These are phyloP conservation scores for Microplitis mediator DNA, from an alignment of 1,140 invertebrate genomes.

Conservation along the genomic window DNA sequence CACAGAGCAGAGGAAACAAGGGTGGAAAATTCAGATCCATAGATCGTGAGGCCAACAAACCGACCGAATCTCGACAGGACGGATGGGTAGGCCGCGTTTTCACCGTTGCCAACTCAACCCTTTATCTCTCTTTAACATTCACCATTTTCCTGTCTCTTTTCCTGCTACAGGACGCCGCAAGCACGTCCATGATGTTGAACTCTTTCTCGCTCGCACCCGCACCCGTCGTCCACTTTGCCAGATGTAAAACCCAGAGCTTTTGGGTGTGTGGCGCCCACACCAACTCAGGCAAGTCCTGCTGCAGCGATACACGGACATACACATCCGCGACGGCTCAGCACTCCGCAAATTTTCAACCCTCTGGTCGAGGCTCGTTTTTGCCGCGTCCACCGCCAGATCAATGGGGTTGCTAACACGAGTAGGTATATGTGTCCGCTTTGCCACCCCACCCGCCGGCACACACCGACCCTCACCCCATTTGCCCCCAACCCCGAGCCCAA, in stretches of 20 bases:
- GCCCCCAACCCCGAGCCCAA: slow-evolving; percentile 24
- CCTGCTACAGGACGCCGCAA: background rate
- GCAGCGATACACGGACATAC: slow-evolving; percentile 24
- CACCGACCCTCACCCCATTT: slow-evolving; percentile 34
- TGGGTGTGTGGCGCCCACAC: slow-evolving; percentile 1
- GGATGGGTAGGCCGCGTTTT: slow-evolving; percentile 56
- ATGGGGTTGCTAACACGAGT: slow-evolving; percentile 62
- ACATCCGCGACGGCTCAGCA: slow-evolving; percentile 46
- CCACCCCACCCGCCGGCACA: slow-evolving; percentile 31
- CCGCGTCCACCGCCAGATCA: slow-evolving; percentile 60
- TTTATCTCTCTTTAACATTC: slow-evolving; percentile 11
- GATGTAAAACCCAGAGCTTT: too few species aligned
- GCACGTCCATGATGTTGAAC: background rate
- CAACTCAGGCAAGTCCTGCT: slow-evolving; percentile 24
- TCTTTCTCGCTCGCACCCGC: slow-evolving; percentile 19
- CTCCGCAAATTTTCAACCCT: slow-evolving; percentile 57
- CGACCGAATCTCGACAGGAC: slow-evolving; percentile 56
- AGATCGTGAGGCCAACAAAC: slow-evolving; percentile 57
- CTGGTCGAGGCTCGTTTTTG: slow-evolving; percentile 55
- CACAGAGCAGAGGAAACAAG: slow-evolving; percentile 26
- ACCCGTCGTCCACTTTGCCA: too few species aligned
- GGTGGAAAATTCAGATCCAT: slow-evolving; percentile 51
- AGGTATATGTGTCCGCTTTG: slow-evolving; percentile 55
- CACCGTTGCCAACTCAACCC: slow-evolving; percentile 41
- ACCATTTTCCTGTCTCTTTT: slow-evolving; percentile 26